Conservation (phyloP, 30 jellyfish, hydroid and myxozoan genomes). For the Cassiopea andromeda region DNA sequence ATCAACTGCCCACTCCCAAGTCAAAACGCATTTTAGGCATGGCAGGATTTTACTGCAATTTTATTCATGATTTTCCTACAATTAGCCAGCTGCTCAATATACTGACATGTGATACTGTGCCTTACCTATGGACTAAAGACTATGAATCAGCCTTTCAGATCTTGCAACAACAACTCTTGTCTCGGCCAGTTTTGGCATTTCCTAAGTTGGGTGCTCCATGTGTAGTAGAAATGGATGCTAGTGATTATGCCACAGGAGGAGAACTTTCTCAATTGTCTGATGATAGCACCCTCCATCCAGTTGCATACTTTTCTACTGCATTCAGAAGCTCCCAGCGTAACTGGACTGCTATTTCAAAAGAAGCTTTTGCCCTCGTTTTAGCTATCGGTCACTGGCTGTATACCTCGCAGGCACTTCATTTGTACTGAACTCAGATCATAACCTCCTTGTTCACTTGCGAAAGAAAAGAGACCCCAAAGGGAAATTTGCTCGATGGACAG, state of each 20-base stretch:
- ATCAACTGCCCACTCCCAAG: too few relatives aligned
- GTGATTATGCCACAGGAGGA: conserved; percentile 23
- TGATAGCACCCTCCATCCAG: conserved; percentile 19
- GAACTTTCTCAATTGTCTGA: neutral
- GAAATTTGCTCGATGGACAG: too few relatives aligned
- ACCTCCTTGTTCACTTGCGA: too few relatives aligned
- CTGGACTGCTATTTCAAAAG: conserved; percentile 27
- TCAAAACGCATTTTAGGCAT: too few relatives aligned
- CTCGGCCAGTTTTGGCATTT: neutral
- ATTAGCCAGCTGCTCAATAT: too few relatives aligned
- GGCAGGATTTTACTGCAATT: too few relatives aligned
- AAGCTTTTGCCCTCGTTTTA: conserved; percentile 8
- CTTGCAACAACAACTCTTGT: neutral
- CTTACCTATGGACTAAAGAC: too few relatives aligned
- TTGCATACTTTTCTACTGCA: conserved; percentile 6
- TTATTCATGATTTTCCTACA: too few relatives aligned
- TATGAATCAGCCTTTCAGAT: too few relatives aligned
- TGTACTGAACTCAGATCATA: neutral
- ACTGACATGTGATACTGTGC: too few relatives aligned
- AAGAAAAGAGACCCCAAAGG: too few relatives aligned
- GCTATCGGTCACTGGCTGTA: conserved; percentile 22
- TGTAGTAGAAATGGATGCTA: conserved; percentile 8
- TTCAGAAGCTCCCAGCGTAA: conserved; percentile 2
- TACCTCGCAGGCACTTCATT: conserved; percentile 1
- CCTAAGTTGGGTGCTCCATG: neutral